phyloP scores from a whole-genome alignment of 1,140 invertebrate genomes.

The Diuraphis noxia region DNA sequence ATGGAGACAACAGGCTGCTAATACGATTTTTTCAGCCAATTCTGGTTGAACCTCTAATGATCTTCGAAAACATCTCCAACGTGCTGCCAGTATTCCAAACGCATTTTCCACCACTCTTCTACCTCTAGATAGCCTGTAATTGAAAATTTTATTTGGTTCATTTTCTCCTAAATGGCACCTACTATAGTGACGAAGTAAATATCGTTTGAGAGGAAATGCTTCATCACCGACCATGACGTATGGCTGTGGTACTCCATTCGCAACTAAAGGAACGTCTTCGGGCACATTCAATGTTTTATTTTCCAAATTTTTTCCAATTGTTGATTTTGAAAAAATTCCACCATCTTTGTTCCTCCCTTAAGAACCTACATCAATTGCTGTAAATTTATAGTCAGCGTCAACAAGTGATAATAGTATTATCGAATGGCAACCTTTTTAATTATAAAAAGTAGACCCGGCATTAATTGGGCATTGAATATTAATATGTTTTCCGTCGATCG shows the following conservation, averaged over 20 bases:
- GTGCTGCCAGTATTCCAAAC: constrained; percentile 23
- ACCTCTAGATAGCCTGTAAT: constrained; percentile 3
- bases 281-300: constrained; percentile 55
- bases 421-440: constrained; percentile 60
- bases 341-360: constrained; percentile 59
- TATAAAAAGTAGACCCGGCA: constrained; percentile 55
- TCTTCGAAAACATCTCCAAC: no score
- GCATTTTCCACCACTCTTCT: constrained; percentile 25
- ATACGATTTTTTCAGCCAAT: not conserved
- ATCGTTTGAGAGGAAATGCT: not conserved
- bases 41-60: constrained; percentile 1
- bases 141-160: not conserved
- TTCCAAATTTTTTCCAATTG: constrained; percentile 55
- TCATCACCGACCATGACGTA: constrained; percentile 43
- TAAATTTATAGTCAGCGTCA: constrained; percentile 55
- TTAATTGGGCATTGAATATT: constrained; percentile 56
- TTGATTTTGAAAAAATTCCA: constrained; percentile 59
- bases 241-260: constrained; percentile 52
- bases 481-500: not conserved
- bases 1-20: constrained; percentile 6
- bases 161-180: not conserved
- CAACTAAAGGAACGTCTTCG: constrained; percentile 41
- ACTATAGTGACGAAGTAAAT: constrained; percentile 9
- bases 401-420: constrained; percentile 55
- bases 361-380: constrained; percentile 53